A percentile compares a stretch with the other conserved stretches of the same genome.
Evolutionary conservation across 1,140 invertebrate species (phyloP).

Genomic region (Neelides sp.): DNA sequence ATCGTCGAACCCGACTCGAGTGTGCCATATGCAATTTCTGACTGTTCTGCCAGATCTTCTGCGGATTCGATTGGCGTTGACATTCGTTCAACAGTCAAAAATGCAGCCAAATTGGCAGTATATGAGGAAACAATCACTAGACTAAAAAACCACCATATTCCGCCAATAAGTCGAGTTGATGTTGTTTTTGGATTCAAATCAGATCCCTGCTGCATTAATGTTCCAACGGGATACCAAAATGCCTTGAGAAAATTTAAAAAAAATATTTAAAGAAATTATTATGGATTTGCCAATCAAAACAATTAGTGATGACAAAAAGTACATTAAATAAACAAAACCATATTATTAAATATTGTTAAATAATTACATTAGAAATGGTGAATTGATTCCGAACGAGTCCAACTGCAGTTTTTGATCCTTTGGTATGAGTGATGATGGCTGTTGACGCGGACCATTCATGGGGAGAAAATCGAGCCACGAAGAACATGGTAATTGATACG

Average conservation of each 20-base stretch:
- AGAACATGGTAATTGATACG: constrained; percentile 68
- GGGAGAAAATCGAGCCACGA: constrained; percentile 64
- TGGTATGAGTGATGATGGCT: constrained; percentile 12
- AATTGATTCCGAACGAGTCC: constrained; percentile 24
- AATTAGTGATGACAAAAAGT: too few species aligned
- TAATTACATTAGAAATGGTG: constrained; percentile 13
- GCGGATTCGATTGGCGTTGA: constrained; percentile 67
- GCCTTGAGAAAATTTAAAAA: too few species aligned
- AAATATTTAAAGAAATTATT: too few species aligned
- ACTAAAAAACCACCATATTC: constrained; percentile 56
- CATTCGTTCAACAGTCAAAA: constrained; percentile 73
- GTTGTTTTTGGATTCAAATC: constrained; percentile 62
- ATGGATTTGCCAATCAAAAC: too few species aligned
- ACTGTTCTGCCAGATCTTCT: constrained; percentile 69
- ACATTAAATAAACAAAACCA: too few species aligned
- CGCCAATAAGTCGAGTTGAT: constrained; percentile 22
- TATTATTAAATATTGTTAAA: too few species aligned
- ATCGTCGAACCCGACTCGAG: constrained; percentile 63
- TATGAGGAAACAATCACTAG: constrained; percentile 79
- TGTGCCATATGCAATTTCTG: constrained; percentile 68
- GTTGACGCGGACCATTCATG: constrained; percentile 50
- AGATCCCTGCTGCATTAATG: constrained; percentile 87
- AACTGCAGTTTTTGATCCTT: constrained; percentile 6
- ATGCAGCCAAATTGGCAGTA: constrained; percentile 70
- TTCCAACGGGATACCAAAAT: constrained; percentile 55